A percentile compares a stretch with the other conserved stretches of the same genome.
Conservation (phyloP, 1,140 invertebrate species). For the Sinella curviseta region DNA sequence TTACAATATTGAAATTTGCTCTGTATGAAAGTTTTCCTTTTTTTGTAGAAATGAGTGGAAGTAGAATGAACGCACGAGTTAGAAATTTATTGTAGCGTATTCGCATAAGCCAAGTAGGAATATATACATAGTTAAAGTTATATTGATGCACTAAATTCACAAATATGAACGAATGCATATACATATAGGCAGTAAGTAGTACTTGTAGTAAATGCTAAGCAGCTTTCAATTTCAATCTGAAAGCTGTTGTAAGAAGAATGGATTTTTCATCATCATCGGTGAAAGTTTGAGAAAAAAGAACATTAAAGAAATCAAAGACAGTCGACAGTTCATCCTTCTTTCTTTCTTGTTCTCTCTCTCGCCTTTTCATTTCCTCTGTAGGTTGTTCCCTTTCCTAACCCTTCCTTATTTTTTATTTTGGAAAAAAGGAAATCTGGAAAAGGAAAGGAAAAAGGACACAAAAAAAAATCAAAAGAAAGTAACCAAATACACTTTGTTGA, state of each 20-base stretch:
- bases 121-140: too few species aligned
- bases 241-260: neutral
- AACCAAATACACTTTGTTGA: neutral
- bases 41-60: too few species aligned
- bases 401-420: too few species aligned
- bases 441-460: neutral
- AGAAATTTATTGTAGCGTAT: too few species aligned
- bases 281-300: conserved; percentile 12
- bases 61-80: too few species aligned
- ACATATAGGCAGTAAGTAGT: too few species aligned
- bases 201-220: neutral
- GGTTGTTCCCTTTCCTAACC: too few species aligned
- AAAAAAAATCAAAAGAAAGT: neutral
- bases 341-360: neutral
- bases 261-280: conserved; percentile 9
- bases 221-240: neutral
- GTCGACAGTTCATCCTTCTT: conserved; percentile 16
- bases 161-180: neutral
- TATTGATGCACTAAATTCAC: too few species aligned
- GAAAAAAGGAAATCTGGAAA: neutral
- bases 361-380: neutral
- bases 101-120: too few species aligned
- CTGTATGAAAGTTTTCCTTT: neutral
- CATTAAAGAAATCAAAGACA: conserved; percentile 18
- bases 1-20: conserved; percentile 21